Conservation (phyloP, 1,140 invertebrate genomes). For the Leptonema lineaticorne region DNA sequence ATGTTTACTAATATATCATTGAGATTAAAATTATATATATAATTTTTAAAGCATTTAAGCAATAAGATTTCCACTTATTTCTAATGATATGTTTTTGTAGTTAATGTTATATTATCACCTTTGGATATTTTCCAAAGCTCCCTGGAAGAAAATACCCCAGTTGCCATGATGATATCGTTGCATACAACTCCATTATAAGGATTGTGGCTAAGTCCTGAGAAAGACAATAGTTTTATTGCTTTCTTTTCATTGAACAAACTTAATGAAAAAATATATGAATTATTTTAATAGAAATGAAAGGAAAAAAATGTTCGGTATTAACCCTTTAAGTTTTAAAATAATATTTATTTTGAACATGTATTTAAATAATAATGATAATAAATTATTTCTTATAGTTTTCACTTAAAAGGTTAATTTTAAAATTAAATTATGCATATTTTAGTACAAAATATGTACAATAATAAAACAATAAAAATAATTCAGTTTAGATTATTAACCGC, state of each 20-base stretch:
- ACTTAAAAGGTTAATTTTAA: conserved; percentile 8
- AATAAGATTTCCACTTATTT: no score
- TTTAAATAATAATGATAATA: no score
- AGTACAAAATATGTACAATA: no score
- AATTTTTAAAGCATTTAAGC: no score
- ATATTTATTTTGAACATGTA: no score
- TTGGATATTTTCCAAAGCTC: conserved; percentile 96
- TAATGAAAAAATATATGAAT: background rate
- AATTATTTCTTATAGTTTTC: background rate
- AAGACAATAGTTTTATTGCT: conserved; percentile 20
- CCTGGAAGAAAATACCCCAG: conserved; percentile 97
- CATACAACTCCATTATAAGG: conserved; percentile 96
- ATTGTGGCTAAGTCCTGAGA: conserved; percentile 89
- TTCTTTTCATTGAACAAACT: background rate
- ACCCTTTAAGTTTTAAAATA: conserved; percentile 4
- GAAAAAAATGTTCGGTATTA: background rate
- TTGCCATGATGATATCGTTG: conserved; percentile 97
- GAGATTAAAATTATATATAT: no score
- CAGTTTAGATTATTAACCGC: no score
- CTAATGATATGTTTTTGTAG: no score
- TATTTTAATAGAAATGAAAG: background rate
- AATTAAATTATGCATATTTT: conserved; percentile 3
- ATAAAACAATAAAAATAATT: background rate
- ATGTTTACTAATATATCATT: no score
- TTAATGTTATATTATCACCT: conserved; percentile 65